Conservation (phyloP, 2,888 invertebrate genomes). For the Caenorhabditis macrosperma region DNA sequence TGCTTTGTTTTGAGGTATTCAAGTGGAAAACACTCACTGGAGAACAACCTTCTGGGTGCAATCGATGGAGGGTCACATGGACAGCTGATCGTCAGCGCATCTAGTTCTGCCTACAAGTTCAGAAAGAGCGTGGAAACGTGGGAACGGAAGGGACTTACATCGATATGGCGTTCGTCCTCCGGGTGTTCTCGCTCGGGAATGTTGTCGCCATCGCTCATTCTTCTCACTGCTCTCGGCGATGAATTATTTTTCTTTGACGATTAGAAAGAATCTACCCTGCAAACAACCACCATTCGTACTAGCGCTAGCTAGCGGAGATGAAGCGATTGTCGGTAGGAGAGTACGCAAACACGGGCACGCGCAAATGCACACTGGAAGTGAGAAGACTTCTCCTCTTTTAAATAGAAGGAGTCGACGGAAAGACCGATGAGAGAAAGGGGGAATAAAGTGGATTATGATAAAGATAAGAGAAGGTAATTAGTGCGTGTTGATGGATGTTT, state of each 20-base stretch:
- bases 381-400: background rate
- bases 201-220: constrained; percentile 7
- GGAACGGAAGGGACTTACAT: constrained; percentile 22
- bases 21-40: constrained; percentile 10
- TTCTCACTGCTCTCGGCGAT: background rate
- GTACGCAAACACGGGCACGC: constrained; percentile 36
- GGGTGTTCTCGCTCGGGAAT: constrained; percentile 36
- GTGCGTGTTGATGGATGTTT: constrained; percentile 47
- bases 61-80: constrained; percentile 30
- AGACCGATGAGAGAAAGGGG: background rate
- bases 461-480: constrained; percentile 48
- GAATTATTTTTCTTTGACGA: constrained; percentile 26
- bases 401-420: constrained; percentile 3
- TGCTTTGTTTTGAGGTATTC: background rate
- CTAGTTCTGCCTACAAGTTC: constrained; percentile 17
- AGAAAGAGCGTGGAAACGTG: background rate
- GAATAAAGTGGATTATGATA: constrained; percentile 44
- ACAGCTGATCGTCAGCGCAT: constrained; percentile 27
- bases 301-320: constrained; percentile 40
- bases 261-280: constrained; percentile 42
- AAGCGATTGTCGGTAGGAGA: constrained; percentile 13
- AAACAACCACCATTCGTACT: constrained; percentile 48
- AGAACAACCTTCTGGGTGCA: constrained; percentile 30
- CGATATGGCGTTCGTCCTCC: constrained; percentile 17
- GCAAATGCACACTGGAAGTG: constrained; percentile 3